Conservation (phyloP, 2,888 invertebrate species). For the Xestia c-nigrum region DNA sequence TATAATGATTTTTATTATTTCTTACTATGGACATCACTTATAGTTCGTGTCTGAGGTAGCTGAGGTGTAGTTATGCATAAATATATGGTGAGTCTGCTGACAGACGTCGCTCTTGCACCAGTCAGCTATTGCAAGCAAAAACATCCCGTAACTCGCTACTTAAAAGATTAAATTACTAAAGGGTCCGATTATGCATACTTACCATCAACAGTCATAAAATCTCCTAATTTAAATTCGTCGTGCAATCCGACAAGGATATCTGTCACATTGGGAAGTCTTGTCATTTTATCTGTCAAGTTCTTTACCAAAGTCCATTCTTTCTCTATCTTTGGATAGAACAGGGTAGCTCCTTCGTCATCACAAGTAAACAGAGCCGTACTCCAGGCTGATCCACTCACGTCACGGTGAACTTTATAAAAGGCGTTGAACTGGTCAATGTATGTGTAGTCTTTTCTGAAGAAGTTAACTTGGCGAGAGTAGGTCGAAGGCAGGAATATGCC, state of each 20-base stretch:
- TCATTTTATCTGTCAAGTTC: slow-evolving; percentile 57
- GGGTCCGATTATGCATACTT: slow-evolving; percentile 22
- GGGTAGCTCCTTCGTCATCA: slow-evolving; percentile 71
- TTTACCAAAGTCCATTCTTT: slow-evolving; percentile 72
- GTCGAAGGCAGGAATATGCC: slow-evolving; percentile 51
- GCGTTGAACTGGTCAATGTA: slow-evolving; percentile 73
- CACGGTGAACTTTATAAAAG: slow-evolving; percentile 75
- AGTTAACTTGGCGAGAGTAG: slow-evolving; percentile 61
- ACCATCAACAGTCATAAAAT: slow-evolving; percentile 76
- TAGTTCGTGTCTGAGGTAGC: not conserved
- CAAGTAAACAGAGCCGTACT: slow-evolving; percentile 69
- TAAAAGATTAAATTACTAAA: not conserved
- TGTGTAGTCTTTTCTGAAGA: slow-evolving; percentile 74
- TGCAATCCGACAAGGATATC: slow-evolving; percentile 73
- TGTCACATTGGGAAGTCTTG: slow-evolving; percentile 58
- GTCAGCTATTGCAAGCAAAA: not conserved
- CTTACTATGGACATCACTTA: too few relatives aligned
- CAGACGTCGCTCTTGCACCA: not conserved
- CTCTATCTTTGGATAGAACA: slow-evolving; percentile 71
- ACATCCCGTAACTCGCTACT: not conserved
- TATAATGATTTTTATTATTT: too few relatives aligned
- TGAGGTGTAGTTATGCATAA: too few relatives aligned
- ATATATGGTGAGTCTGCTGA: too few relatives aligned
- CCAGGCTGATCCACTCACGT: slow-evolving; percentile 64
- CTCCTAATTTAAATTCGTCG: slow-evolving; percentile 70